Evolutionary conservation across 2,797 vertebrate species (phyloP).

Genomic region (Dendrocincla fuliginosa): DNA sequence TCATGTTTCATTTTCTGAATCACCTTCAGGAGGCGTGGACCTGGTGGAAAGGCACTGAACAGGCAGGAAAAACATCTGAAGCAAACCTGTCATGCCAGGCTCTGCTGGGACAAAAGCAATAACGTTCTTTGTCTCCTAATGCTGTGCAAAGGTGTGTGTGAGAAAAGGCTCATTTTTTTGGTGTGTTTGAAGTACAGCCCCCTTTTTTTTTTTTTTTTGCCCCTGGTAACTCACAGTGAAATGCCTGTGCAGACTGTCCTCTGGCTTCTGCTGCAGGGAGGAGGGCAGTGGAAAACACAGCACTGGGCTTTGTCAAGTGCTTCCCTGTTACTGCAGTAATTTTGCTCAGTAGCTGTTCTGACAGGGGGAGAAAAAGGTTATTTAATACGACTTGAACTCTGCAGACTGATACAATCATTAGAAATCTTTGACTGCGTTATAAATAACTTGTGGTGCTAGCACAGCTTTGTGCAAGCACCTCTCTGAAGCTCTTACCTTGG

Average conservation of each 20-base stretch:
- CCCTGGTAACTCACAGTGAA: not conserved
- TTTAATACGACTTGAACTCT: slow-evolving; percentile 8
- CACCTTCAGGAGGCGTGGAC: not conserved
- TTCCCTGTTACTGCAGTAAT: not conserved
- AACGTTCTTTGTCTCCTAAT: not conserved
- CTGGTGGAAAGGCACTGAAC: not conserved
- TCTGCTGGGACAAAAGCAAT: not conserved
- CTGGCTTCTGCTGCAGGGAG: not conserved
- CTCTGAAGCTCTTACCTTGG: not conserved
- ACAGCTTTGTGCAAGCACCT: not conserved
- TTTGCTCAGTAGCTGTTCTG: not conserved
- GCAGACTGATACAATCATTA: not conserved
- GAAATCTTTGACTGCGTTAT: slow-evolving; percentile 7
- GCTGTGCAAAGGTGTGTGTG: not conserved
- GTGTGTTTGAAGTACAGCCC: not conserved
- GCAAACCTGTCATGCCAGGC: not conserved
- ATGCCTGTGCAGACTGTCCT: not conserved
- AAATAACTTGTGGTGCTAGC: not conserved
- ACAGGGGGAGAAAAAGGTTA: not conserved
- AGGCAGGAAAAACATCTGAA: not conserved
- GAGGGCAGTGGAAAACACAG: not conserved
- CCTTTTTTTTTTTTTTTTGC: not conserved
- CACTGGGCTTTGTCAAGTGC: not conserved
- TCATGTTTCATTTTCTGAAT: slow-evolving; percentile 38
- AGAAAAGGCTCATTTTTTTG: not conserved